Evolutionary conservation across 2,113 vertebrate species (phyloP).

Genomic region (Aptenodytes forsteri): DNA sequence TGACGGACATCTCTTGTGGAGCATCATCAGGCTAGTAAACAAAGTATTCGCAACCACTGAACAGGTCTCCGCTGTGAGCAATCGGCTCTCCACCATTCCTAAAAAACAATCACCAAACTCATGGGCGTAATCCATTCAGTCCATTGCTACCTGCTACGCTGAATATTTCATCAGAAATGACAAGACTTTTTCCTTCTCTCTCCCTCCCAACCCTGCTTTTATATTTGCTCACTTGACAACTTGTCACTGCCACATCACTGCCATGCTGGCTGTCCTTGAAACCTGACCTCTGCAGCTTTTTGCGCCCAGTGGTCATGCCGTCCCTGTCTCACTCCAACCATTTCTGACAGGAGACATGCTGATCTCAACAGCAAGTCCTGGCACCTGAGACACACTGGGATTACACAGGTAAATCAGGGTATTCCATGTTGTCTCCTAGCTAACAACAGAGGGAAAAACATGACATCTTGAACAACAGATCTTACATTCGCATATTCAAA

Average conservation of each 20-base stretch:
- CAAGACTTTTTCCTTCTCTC: slow-evolving; percentile 56
- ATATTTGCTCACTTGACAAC: slow-evolving; percentile 80
- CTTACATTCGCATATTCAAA: slow-evolving; percentile 79
- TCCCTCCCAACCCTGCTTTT: slow-evolving; percentile 11
- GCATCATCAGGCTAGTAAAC: not conserved
- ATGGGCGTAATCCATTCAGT: not conserved
- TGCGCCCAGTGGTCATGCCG: slow-evolving; percentile 81
- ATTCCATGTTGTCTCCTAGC: slow-evolving; percentile 77
- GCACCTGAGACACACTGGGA: slow-evolving; percentile 84
- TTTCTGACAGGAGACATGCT: slow-evolving; percentile 85
- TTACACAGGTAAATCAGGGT: slow-evolving; percentile 85
- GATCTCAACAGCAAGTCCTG: slow-evolving; percentile 73
- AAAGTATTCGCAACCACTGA: not conserved
- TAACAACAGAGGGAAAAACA: slow-evolving; percentile 74
- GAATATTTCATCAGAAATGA: slow-evolving; percentile 78
- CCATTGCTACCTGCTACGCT: slow-evolving; percentile 49
- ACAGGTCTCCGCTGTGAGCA: not conserved
- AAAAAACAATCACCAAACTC: not conserved
- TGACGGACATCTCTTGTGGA: not conserved
- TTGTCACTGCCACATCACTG: slow-evolving; percentile 84
- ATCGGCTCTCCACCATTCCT: not conserved
- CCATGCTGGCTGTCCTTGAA: slow-evolving; percentile 76
- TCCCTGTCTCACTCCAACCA: slow-evolving; percentile 83
- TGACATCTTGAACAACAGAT: slow-evolving; percentile 79
- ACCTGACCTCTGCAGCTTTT: slow-evolving; percentile 80